Evolutionary conservation across 2,797 vertebrate species (phyloP).

Genomic region (Emydoidea blandingii): DNA sequence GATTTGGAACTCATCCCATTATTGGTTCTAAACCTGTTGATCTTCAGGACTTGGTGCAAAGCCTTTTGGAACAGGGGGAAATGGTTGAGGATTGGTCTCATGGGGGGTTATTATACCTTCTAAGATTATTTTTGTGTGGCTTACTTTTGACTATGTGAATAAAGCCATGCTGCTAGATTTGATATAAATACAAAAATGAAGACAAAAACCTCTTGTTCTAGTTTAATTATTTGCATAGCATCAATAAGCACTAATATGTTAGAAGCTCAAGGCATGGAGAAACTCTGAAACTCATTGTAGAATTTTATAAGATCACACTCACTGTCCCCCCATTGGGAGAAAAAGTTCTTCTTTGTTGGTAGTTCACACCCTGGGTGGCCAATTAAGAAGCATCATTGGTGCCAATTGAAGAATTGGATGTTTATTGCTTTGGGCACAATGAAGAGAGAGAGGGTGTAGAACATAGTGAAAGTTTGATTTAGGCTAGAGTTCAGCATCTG

Average conservation of each 20-base stretch:
- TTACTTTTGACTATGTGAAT: background rate
- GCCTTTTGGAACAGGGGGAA: background rate
- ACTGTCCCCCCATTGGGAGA: conserved; percentile 3
- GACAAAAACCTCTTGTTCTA: background rate
- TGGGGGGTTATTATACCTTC: fast-evolving
- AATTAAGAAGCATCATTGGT: conserved; percentile 52
- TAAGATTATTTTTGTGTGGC: background rate
- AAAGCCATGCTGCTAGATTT: background rate
- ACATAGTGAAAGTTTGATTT: conserved; percentile 62
- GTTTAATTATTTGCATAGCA: conserved; percentile 28
- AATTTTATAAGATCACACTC: conserved; percentile 31
- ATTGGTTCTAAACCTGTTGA: background rate
- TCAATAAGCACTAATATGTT: background rate
- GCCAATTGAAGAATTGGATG: conserved; percentile 57
- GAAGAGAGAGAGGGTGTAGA: background rate
- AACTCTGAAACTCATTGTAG: background rate
- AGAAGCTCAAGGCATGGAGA: conserved; percentile 27
- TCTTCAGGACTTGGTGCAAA: background rate
- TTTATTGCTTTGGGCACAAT: conserved; percentile 2
- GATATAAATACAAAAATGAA: conserved; percentile 40
- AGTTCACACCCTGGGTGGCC: conserved; percentile 31
- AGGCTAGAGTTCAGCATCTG: conserved; percentile 55
- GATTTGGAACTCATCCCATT: background rate
- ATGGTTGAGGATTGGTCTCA: background rate
- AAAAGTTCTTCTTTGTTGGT: conserved; percentile 39